phyloP scores from a whole-genome alignment of 2,113 vertebrate genomes.

The Gracilinanus agilis region DNA sequence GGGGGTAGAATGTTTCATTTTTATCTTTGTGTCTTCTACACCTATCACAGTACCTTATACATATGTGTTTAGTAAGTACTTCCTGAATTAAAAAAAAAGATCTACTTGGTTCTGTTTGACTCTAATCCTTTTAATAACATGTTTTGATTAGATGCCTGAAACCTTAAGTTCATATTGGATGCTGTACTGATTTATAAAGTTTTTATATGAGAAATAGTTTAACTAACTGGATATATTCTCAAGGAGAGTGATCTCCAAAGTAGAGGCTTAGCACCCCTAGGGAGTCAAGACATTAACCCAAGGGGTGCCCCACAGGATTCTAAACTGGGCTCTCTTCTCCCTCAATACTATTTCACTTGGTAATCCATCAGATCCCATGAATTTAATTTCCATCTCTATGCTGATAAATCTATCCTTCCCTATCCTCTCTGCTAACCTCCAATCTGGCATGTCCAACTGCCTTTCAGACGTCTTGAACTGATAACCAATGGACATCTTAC shows the following conservation, averaged over 20 bases:
- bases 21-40: neutral
- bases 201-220: neutral
- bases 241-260: neutral
- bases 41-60: neutral
- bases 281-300: neutral
- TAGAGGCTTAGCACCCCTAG: neutral
- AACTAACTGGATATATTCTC: neutral
- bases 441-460: neutral
- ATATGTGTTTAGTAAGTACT: neutral
- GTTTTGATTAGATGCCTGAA: neutral
- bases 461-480: neutral
- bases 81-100: constrained; percentile 1
- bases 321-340: neutral
- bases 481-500: neutral
- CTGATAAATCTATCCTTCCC: neutral
- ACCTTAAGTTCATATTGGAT: neutral
- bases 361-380: neutral
- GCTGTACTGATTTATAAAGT: neutral
- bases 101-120: neutral
- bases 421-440: neutral
- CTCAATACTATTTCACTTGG: neutral
- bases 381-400: neutral
- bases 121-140: neutral
- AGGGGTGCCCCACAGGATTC: neutral
- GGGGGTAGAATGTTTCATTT: constrained; percentile 7